These are phyloP conservation scores for Tapirus terrestris DNA, from an alignment of 2,113 vertebrate species.

Conservation along the genomic window DNA sequence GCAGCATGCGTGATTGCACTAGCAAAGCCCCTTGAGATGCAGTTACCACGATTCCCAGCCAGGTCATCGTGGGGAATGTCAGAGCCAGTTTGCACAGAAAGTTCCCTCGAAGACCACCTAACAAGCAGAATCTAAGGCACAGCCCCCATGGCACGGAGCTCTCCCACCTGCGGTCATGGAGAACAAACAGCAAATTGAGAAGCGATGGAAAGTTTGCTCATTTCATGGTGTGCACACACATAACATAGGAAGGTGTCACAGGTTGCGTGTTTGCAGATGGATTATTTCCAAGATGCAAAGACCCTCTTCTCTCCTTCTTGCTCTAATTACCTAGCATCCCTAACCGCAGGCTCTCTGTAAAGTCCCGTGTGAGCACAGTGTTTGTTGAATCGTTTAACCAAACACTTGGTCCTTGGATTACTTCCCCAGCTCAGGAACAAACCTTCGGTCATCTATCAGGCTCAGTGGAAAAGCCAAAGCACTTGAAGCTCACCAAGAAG, in stretches of 20 bases:
- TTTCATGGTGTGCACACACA: rapidly evolving
- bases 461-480: background rate
- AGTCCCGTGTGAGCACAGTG: rapidly evolving
- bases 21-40: background rate
- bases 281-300: background rate
- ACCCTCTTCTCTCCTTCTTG: rapidly evolving
- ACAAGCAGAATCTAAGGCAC: background rate
- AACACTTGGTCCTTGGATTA: background rate
- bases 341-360: rapidly evolving
- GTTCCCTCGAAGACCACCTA: background rate
- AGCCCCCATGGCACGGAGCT: background rate
- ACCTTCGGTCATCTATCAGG: no score
- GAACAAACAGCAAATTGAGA: background rate
- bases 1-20: rapidly evolving
- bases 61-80: background rate
- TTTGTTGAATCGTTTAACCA: background rate
- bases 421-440: no score
- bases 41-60: no score
- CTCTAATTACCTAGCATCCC: background rate
- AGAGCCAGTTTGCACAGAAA: background rate
- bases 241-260: rapidly evolving
- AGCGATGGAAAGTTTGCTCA: background rate
- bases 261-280: rapidly evolving
- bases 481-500: rapidly evolving
- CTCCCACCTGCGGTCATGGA: rapidly evolving